Base-by-base conservation (phyloP, 2,797 vertebrate genomes). In the Heliangelus exortis region DNA sequence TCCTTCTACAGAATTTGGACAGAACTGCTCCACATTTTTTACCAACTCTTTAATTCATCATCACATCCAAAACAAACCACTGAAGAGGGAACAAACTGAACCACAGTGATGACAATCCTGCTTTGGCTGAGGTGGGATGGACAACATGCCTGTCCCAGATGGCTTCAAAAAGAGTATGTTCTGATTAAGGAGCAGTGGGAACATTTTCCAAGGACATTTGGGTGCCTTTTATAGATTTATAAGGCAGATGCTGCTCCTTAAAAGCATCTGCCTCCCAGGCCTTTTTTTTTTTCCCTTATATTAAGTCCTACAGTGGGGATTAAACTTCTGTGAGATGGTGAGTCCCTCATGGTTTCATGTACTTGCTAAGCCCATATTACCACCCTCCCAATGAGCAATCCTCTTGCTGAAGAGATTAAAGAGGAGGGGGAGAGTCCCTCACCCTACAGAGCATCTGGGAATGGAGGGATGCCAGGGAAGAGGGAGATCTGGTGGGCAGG, bases 201-300 rank as follows among this genome's bases (percentile, higher is more conserved):
- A 96, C 48, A 96, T 96, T 97, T 96, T 97, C 90, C 94, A 90
- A 96, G 93, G 91, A 95, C 94, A 95, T 97, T 96, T 95, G 96
- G 58, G 83, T 97, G 95, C 48, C 92, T 95, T 95, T 96, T 92
- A 92, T 96, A 96, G 84, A 88, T 95, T 96, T 96, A 96, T 88
- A 95, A 89, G 91, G 76, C 95, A 96, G 96, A 97, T 97, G 95
- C 85, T 92, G 76, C 83, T 96, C 51, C 47, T 93, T 89, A 90
- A 79, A 86, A 91, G 69, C 92, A 96, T 96, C 94, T 97, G 96
- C 67, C 86, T 96, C 65, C 84, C 94, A 94, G 93, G 93, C 71
- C 57, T 7, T 50, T 84, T 84, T 55, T 57, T 11, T 41, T 47
- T 50, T 11, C 25, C 31, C 48, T 43, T 78, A 9, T 48, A 45